Percentiles rank a stretch among this genome's conserved stretches.
Evolutionary conservation across 2,113 vertebrate genomes (phyloP).

Genomic region (Pyrgilauda ruficollis): DNA sequence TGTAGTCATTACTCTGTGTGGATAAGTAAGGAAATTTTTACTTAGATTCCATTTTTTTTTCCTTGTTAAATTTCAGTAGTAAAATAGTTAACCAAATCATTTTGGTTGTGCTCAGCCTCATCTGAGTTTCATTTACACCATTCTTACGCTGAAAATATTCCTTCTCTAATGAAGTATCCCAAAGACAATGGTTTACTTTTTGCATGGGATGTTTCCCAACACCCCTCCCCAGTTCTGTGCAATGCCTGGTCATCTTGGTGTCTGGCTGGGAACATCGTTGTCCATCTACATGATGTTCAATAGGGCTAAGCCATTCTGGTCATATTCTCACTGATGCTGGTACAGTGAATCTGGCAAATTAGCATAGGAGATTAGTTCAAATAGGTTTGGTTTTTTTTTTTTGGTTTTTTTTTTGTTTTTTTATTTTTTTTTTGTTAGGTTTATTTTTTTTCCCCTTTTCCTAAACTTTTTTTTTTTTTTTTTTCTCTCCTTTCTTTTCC

Average conservation of each 20-base stretch:
- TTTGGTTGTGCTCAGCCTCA: neutral
- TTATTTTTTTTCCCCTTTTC: neutral
- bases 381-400: neutral
- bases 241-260: neutral
- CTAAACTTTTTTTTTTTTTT: neutral
- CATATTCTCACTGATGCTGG: neutral
- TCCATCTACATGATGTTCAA: no score
- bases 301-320: neutral
- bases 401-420: no score
- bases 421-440: neutral
- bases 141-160: neutral
- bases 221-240: neutral
- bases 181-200: neutral
- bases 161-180: neutral
- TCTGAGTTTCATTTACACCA: neutral
- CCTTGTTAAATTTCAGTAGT: neutral
- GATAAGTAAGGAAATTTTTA: neutral
- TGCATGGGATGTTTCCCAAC: accelerated
- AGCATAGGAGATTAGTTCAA: neutral
- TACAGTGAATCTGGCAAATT: neutral
- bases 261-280: neutral
- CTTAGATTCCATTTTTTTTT: neutral
- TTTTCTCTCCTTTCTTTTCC: neutral
- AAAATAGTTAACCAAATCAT: neutral
- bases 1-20: neutral